Conservation (phyloP, 2,113 vertebrate genomes). For the Centrocercus urophasianus region DNA sequence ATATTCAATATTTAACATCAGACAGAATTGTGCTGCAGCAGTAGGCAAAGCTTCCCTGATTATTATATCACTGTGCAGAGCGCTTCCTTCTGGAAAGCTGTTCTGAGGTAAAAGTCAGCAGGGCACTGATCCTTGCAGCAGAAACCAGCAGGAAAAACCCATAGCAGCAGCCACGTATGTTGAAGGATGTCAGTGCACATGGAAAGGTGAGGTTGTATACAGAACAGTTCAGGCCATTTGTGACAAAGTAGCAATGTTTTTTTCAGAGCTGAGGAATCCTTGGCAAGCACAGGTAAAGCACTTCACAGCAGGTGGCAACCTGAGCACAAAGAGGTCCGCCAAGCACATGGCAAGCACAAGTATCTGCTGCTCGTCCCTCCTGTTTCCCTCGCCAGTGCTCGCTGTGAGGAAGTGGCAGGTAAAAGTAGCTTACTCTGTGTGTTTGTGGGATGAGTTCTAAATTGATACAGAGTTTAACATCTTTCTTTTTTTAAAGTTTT, state of each 20-base stretch:
- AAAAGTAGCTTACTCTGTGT: neutral
- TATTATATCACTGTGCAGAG: neutral
- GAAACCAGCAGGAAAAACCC: neutral
- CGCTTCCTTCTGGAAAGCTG: neutral
- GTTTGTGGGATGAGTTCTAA: neutral
- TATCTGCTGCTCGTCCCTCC: neutral
- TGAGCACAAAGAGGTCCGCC: neutral
- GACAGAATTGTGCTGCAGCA: neutral
- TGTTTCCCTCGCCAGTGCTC: neutral
- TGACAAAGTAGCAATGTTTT: neutral
- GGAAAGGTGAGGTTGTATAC: neutral
- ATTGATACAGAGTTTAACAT: neutral
- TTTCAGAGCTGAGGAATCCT: neutral
- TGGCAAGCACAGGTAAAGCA: neutral
- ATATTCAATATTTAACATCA: constrained; percentile 9
- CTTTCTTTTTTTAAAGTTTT: neutral
- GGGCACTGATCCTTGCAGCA: neutral
- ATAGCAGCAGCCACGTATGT: neutral
- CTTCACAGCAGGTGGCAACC: neutral
- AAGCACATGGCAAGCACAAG: neutral
- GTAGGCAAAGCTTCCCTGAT: neutral
- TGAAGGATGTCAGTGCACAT: fast-evolving
- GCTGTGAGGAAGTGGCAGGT: neutral
- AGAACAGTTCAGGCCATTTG: neutral
- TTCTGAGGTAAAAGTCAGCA: neutral